Evolutionary conservation across 2,113 vertebrate species (phyloP), one percentile per base, ranked within the genome.

Genomic region (Shinisaurus crocodilurus): DNA sequence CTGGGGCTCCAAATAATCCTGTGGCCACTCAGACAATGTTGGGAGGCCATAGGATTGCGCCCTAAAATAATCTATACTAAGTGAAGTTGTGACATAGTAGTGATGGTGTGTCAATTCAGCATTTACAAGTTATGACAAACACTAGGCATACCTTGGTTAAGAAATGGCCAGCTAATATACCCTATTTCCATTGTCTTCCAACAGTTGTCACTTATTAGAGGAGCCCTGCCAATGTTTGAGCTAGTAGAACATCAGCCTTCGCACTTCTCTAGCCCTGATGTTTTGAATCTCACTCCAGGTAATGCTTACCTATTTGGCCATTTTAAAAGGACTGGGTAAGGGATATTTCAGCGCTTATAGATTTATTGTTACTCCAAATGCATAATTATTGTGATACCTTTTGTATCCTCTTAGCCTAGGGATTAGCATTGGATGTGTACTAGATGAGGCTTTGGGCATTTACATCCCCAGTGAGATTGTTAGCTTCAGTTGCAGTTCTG

Each of bases 211-310:
- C 97, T 98, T 95, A 98, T 97, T n/a, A 98, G 97, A 96, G 98
- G 98, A 1, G 98, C 97, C 0, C 96, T 99, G 91, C 98, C 98
- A 0, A 99, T 99, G 99, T 99, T 99, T 3, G 99, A 99, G 63
- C 97, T 99, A 37, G 98, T 99, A 0, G 99, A 99, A 82, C 98
- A 97, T 93, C 98, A 99, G 95, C 99, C 98, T 0, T 98, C 98
- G 0, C 99, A 99, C 93, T 98, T 99, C 96, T 98, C 98, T 97
- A 98, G 97, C 60, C 96, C 98, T 0, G 99, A 99, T 0, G 96
- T 98, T 89, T 97, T 99, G 60, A 99, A 99, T 96, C 98, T 99
- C 90, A 99, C 98, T 75, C 98, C 99, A 94, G 99, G 99, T 99
- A 96, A 98, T 90, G 92, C 93, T 69, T 5, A 0, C 0, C 65